Evolutionary conservation across 2,113 vertebrate species (phyloP), one percentile per base, ranked within the genome.

Genomic region (Calypte anna): DNA sequence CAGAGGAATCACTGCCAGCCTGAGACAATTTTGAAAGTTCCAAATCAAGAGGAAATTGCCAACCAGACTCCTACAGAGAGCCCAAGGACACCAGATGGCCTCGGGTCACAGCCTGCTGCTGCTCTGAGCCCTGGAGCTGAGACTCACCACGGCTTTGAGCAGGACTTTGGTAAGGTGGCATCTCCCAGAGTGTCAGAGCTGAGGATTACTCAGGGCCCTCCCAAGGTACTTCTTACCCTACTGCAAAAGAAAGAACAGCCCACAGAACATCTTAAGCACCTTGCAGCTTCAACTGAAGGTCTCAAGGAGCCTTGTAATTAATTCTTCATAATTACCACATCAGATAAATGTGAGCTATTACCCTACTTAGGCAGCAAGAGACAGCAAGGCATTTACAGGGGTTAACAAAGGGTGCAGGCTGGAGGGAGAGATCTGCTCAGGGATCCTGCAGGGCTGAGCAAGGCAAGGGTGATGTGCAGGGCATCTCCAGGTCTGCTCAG

Each of bases 91-190:
- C 22, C 5, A 3, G 22, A n/a, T 38, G 57, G 66, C 70, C 66
- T 14, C 51, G 30, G 7, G 12, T 31, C 58, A 16, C 91, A 90
- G 59, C 78, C 57, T 24, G 25, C 22, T 20, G 51, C 53, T 8
- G 0, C 82, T 27, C 73, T 6, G 40, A 61, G 74, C 50, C 7
- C 62, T 9, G 50, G n/a, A 46, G 40, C 50, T 17, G 57, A 25
- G 51, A 59, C 46, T 25, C 38, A 16, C 4, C 2, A 30, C 4
- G 0, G 59, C 80, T 55, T 30, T 15, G 33, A 92, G 69, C 58
- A 33, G 36, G 12, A 85, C 44, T 18, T 55, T 5, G 95, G 96
- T 97, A 96, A 96, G 95, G 30, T 73, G 79, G 50, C 61, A 10
- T 64, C 78, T 58, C 79, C 84, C 25, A 0, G 5, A 18, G 53